Evolutionary conservation across 1,140 invertebrate species (phyloP).

Genomic region (Nephila pilipes): DNA sequence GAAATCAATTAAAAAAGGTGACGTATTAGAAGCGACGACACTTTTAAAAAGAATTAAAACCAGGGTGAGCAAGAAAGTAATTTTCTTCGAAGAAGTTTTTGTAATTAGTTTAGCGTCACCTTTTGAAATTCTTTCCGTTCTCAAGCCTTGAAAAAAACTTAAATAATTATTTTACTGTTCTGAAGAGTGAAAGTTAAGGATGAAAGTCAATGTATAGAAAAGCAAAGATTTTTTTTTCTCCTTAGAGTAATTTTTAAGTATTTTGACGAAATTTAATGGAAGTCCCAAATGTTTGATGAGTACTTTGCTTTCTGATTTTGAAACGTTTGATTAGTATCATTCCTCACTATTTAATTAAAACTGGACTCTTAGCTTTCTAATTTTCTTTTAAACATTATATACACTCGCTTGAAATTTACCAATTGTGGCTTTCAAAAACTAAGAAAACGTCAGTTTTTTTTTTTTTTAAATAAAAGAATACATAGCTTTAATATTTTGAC

Average conservation of each 20-base stretch:
- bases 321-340: neutral
- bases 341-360: too few species aligned
- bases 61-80: neutral
- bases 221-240: neutral
- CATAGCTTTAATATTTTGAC: too few species aligned
- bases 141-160: neutral
- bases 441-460: too few species aligned
- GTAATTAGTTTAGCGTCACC: constrained; percentile 44
- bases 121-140: neutral
- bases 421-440: too few species aligned
- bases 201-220: neutral
- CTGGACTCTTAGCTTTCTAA: too few species aligned
- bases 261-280: neutral
- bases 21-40: neutral
- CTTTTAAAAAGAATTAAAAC: constrained; percentile 18
- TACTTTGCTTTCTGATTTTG: neutral
- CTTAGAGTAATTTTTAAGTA: neutral
- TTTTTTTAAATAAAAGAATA: too few species aligned
- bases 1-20: neutral
- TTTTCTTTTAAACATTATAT: too few species aligned
- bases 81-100: constrained; percentile 31
- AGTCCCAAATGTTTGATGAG: neutral
- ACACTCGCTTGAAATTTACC: too few species aligned
- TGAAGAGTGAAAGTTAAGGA: neutral
- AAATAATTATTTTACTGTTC: neutral